Evolutionary conservation across 2,113 vertebrate genomes (phyloP), one percentile per base, ranked within the genome.

Genomic region (Apodemus sylvaticus): DNA sequence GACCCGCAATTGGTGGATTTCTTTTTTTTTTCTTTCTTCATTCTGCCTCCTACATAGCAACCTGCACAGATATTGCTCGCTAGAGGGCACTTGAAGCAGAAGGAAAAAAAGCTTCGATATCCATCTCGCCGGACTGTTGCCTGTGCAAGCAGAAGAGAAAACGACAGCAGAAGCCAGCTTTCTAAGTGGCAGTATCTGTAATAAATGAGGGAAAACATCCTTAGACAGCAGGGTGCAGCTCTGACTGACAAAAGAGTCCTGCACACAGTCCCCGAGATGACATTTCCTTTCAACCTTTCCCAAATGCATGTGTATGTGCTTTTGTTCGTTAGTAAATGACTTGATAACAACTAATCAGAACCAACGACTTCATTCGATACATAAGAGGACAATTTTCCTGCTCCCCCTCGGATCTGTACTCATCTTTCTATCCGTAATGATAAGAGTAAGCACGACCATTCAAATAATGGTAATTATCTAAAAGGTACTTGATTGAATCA

Each of bases 31-130:
- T n/a, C 51, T 87, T 95, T 60, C 74, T 86, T n/a, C 91, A 79
- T 93, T 89, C 64, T 42, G 31, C n/a, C 64, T 96, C 71, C 34
- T 55, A 39, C 86, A 90, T 45, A 96, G 93, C 97, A 98, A 98
- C 97, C 97, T 98, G 96, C 92, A 85, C 98, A 97, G 97, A 97
- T 95, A 98, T 93, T 98, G 98, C 98, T 99, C 99, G 98, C 99
- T 99, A 99, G 99, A 99, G 99, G 99, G 99, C 99, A 98, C 99
- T 99, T 99, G 98, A 98, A 95, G 97, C 96, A 98, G 99, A 98
- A 98, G 94, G 94, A 98, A 98, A 96, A 96, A 98, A 76, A 91
- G 92, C 96, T 94, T 98, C n/a, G 2, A 83, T 89, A 95, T 93
- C 71, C 91, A 39, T 91, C 82, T 76, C 58, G 88, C 20, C 0